Conservation (phyloP, 92 coral and sea anemone species). For the Zoanthus solanderi region DNA sequence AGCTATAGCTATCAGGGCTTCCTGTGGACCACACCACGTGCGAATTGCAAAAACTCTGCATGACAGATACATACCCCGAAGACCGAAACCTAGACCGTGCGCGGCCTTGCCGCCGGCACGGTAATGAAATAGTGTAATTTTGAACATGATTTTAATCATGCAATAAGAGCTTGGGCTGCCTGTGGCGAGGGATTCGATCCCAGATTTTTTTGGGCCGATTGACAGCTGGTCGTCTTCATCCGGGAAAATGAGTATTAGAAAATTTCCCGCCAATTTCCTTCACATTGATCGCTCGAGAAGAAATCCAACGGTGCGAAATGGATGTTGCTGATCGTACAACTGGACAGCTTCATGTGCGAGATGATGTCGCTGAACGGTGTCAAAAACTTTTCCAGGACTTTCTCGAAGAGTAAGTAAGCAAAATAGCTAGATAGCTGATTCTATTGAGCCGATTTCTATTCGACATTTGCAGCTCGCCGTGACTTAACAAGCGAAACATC, state of each 20-base stretch:
- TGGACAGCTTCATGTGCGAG: conserved; percentile 89
- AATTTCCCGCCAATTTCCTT: conserved; percentile 95
- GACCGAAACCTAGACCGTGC: too few species aligned
- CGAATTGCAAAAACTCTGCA: too few species aligned
- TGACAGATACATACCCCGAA: too few species aligned
- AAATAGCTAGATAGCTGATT: background rate
- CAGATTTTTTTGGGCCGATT: too few species aligned
- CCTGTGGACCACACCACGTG: too few species aligned
- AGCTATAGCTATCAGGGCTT: too few species aligned
- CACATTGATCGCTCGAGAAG: conserved; percentile 66
- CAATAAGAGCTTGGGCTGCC: too few species aligned
- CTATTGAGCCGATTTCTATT: too few species aligned
- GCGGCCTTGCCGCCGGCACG: too few species aligned
- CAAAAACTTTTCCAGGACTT: conserved; percentile 99
- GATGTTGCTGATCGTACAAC: conserved; percentile 99
- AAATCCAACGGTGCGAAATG: conserved; percentile 62
- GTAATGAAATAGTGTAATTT: too few species aligned
- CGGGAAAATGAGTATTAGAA: conserved; percentile 69
- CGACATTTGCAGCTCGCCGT: background rate
- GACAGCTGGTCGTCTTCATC: conserved; percentile 54
- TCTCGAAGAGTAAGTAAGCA: conserved; percentile 95
- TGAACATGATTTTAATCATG: too few species aligned
- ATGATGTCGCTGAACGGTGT: conserved; percentile 96
- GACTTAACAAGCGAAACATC: background rate
- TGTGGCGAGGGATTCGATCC: too few species aligned